Evolutionary conservation across 2,113 vertebrate genomes (phyloP), one percentile per base, ranked within the genome.

Genomic region (Microcebus griseorufus): DNA sequence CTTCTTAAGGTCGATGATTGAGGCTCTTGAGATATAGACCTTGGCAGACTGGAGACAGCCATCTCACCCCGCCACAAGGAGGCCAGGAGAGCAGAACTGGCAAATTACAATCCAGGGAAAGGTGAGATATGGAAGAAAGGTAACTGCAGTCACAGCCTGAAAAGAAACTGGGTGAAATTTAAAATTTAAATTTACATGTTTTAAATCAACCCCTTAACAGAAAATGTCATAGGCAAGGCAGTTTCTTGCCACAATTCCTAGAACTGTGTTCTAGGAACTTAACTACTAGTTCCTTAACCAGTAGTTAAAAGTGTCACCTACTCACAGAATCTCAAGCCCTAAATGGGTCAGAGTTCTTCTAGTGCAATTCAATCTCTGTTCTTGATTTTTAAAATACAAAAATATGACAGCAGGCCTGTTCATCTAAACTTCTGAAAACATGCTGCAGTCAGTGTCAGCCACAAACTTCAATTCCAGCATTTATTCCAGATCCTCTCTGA

Each of bases 81-180:
- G 39, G 32, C 60, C 34, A 9, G n/a, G 37, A 75, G 42, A 25
- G 16, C n/a, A 75, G 37, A 58, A 22, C 55, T 62, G 32, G 55
- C 80, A 93, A 90, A 45, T 81, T 80, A 81, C 80, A 95, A 45
- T 27, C 64, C 70, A 78, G 80, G 53, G 60, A 95, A 86, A 88
- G 78, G n/a, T 11, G 11, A n/a, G 17, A 42, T 51, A 17, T 6
- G 17, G 42, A 64, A 81, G 76, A 96, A 92, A 94, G 51, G 39
- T 45, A 85, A 93, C 78, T 70, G 88, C 48, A 62, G 65, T 37
- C 45, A 80, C 65, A 91, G 29, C 80, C 32, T 53, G 62, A 90
- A 84, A 95, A 92, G 75, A 97, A 96, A 96, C 5, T 90, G 88
- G 78, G 48, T 92, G 72, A 88, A 95, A 88, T 75, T 65, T 76